A percentile compares a stretch with the other conserved stretches of the same genome.
These are phyloP conservation scores for Melanocharis versteri DNA, from an alignment of 2,113 vertebrate genomes.

Conservation along the genomic window DNA sequence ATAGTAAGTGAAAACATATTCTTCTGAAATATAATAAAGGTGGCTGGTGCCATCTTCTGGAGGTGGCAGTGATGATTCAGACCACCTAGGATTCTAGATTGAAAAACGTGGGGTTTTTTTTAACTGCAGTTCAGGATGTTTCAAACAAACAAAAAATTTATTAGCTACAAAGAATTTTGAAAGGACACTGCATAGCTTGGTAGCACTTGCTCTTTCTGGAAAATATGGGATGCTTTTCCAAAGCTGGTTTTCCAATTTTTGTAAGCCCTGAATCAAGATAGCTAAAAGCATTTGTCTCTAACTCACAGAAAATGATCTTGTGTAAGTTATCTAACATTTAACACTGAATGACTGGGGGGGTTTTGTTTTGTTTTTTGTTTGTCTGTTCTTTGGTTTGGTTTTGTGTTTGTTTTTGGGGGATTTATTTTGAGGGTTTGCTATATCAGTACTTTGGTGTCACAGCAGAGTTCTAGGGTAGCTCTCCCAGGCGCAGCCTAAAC, in stretches of 20 bases:
- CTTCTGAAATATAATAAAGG: background rate
- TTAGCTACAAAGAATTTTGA: background rate
- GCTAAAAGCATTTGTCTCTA: accelerated
- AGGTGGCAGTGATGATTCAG: background rate
- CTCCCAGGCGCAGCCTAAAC: background rate
- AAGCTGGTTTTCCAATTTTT: background rate
- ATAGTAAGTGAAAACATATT: background rate
- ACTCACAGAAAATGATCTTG: background rate
- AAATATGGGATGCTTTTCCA: background rate
- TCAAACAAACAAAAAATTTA: background rate
- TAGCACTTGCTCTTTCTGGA: background rate
- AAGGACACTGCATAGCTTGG: background rate
- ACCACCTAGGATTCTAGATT: background rate
- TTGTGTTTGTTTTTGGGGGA: accelerated
- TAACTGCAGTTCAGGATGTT: background rate
- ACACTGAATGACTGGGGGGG: no score
- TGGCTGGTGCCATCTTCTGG: slow-evolving; percentile 50
- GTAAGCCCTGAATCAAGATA: background rate
- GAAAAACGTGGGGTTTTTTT: accelerated
- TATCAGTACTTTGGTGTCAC: background rate
- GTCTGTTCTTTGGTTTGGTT: background rate
- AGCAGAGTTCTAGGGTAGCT: background rate
- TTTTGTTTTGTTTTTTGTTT: background rate
- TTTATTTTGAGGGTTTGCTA: background rate
- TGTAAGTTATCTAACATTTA: background rate